Evolutionary conservation across 1,140 invertebrate genomes (phyloP), one percentile per base, ranked within the genome.

Genomic region (Luehdorfia chinensis): DNA sequence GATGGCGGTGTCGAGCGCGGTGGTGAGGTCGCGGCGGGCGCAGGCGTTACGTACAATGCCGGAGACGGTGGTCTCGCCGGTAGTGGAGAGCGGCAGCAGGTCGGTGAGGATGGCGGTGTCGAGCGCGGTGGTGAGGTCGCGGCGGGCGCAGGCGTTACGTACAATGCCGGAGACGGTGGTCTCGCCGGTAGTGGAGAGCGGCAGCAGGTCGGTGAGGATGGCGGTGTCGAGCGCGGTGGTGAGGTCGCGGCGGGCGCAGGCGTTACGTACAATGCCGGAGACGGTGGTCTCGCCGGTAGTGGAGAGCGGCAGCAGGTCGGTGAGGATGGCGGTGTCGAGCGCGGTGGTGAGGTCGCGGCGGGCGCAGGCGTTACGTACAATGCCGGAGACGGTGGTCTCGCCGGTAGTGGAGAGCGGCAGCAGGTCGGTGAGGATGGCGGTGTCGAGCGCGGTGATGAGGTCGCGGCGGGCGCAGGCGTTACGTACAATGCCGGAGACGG

Each of bases 111-210:
- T n/a, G n/a, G n/a, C n/a, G n/a, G n/a, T n/a, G n/a, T n/a, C n/a
- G n/a, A n/a, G n/a, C n/a, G n/a, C n/a, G n/a, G n/a, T n/a, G n/a
- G n/a, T n/a, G n/a, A n/a, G n/a, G n/a, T n/a, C n/a, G n/a, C n/a
- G n/a, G n/a, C n/a, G n/a, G n/a, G n/a, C n/a, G n/a, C n/a, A n/a
- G n/a, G n/a, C n/a, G n/a, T n/a, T n/a, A n/a, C n/a, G n/a, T 8
- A 98, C 97, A 75, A 96, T 93, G 52, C 96, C 96, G 2, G 95
- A 96, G 14, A 97, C 91, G 3, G 97, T 98, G 13, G 93, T 93
- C 66, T 95, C 89, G 0, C 89, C 89, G 36, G 89, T 90, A 3
- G 89, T 90, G 4, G 89, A 90, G 0, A 90, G 63, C 0, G 89
- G 89, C 48, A 90, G 58, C 4, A 90, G 64, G 52, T 90, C 89